Base-by-base conservation (phyloP, 2,113 vertebrate genomes). In the Zosterops japonicus region DNA sequence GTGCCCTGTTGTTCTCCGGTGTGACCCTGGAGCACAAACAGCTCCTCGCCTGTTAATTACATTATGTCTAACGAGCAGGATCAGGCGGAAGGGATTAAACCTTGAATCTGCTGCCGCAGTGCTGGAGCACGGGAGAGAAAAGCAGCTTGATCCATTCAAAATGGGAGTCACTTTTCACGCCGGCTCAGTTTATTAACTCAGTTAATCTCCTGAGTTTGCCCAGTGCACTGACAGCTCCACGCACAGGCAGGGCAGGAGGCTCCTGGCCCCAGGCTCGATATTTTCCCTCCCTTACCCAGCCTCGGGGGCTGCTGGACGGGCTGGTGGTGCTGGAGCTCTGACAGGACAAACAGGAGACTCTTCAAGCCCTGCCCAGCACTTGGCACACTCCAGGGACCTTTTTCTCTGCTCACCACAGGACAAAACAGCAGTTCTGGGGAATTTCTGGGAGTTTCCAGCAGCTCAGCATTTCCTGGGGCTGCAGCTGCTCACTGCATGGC, bases 81-180 rank as follows among this genome's bases (percentile, higher is more conserved):
- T 96, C 96, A 93, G 93, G 96, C 59, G 63, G 95, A 95, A 95
- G 85, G 93, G 94, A 95, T 97, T 96, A 97, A 77, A 93, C 75
- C 61, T 87, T 25, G 91, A 11, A 91, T 89, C 93, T 92, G 70
- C 89, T 67, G 46, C 95, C 31, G 61, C 4, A 1, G 77, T 12
- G 25, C 89, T 7, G 0, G 59, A 1, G 8, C 85, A 85, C 1
- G 5, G 81, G 42, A 59, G 87, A 82, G 93, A 85, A 91, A 93
- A 94, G 89, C 91, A 76, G 94, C 91, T 95, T 93, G 83, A 93
- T 49, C 91, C 57, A 0, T 57, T 77, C 70, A 18, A 33, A 91
- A 61, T 3, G 1, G 87, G 84, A 87, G 91, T 55, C 25, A 18
- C 68, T 95, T 92, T 93, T 93, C 93, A 87, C 89, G 36, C 74